phyloP scores from a whole-genome alignment of 2,888 invertebrate genomes.

The Synergus itoensis region DNA sequence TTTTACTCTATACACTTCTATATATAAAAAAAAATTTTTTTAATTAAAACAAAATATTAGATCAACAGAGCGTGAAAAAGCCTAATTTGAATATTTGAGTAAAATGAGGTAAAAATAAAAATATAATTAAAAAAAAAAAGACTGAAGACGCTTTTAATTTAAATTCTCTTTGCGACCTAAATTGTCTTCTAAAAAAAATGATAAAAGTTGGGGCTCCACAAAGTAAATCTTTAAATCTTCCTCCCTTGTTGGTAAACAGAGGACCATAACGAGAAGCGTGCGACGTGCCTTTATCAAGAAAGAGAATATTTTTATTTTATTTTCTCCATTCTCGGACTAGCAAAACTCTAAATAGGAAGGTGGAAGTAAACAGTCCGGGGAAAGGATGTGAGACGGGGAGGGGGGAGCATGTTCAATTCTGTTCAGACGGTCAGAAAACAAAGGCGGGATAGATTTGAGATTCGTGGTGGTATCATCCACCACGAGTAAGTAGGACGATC shows the following conservation, averaged over 20 bases:
- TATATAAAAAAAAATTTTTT: no score
- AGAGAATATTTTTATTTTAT: slow-evolving; percentile 4
- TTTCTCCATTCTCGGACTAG: not conserved
- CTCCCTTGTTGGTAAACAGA: slow-evolving; percentile 32
- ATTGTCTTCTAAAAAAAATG: not conserved
- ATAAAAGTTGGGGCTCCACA: not conserved
- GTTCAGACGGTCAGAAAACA: slow-evolving; percentile 15
- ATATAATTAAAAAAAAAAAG: no score
- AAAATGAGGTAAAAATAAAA: no score
- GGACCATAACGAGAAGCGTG: slow-evolving; percentile 26
- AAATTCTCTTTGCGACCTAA: no score
- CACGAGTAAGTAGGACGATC: slow-evolving; percentile 20
- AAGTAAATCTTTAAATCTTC: slow-evolving; percentile 13
- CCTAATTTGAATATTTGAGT: no score
- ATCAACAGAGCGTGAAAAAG: no score
- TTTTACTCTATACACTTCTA: no score
- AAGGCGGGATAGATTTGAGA: slow-evolving; percentile 36
- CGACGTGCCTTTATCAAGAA: slow-evolving; percentile 35
- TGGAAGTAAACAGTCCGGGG: not conserved
- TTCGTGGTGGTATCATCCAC: slow-evolving; percentile 36
- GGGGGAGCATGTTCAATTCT: not conserved
- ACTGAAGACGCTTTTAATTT: no score
- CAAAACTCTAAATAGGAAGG: not conserved
- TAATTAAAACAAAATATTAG: no score
- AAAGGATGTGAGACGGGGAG: not conserved